Base-by-base conservation (phyloP, 2,888 invertebrate species). In the Perithous albicinctus region DNA sequence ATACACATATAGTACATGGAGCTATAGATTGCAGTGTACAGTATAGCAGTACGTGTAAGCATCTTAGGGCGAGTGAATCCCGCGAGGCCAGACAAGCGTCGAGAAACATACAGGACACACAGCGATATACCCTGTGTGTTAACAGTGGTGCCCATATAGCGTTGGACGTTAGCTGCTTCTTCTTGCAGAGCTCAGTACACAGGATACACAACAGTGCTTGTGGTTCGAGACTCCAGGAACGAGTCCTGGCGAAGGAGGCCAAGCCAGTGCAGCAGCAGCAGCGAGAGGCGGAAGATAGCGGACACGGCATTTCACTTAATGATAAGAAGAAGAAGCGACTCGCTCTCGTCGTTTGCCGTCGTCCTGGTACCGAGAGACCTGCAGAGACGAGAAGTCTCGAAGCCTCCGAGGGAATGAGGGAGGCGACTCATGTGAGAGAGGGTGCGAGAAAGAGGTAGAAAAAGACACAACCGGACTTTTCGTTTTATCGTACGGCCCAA, bases 231-330 rank as follows among this genome's bases (percentile, higher is more conserved):
- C 75, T n/a, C n/a, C 76, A 78, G 85, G 86, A 89, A 88, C 87
- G 85, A 87, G 87, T 87, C 87, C 82, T 83, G 86, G 73, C 80
- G 82, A 67, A 75, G 84, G 63, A 75, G 83, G 75, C 72, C 80
- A 20, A 51, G 56, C 38, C 67, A 70, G 41, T 64, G 64, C 64
- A 54, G 64, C 64, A 82, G 64, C 64, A 54, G 64, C 64, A 82
- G 84, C 82, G 84, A 85, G 84, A 85, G 86, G 80, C 84, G 84
- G 77, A 87, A 89, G 91, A 91, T 91, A 91, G 90, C 87, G 92
- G 92, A 92, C 92, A 92, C 89, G 92, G 92, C 92, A 92, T 92
- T 92, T 92, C 92, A 92, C 92, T 92, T 92, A 92, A 92, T 92
- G 92, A 92, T 92, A 92, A 92, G 92, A 88, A 74, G 74, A 82